Percentiles rank a stretch among this genome's conserved stretches.
These are phyloP conservation scores for Athalia cordata DNA, from an alignment of 2,888 invertebrate genomes.

Conservation along the genomic window DNA sequence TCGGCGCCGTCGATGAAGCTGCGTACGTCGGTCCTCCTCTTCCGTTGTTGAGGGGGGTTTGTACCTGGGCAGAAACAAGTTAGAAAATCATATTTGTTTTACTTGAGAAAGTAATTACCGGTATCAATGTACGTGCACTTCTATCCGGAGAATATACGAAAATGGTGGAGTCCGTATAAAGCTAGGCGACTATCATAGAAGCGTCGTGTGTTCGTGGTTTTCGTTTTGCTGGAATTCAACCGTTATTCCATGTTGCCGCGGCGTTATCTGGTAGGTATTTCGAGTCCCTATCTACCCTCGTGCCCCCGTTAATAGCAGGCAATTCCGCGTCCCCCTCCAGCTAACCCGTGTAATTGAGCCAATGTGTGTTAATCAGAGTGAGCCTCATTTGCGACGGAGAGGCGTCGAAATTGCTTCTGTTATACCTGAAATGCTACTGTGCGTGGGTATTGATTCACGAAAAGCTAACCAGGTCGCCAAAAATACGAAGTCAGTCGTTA, in stretches of 20 bases:
- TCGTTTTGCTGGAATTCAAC: slow-evolving; percentile 20
- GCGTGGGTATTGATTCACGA: slow-evolving; percentile 42
- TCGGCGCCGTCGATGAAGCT: not conserved
- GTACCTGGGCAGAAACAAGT: too few relatives aligned
- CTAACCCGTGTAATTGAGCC: slow-evolving; percentile 63
- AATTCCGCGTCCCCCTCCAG: slow-evolving; percentile 60
- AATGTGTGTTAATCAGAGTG: slow-evolving; percentile 63
- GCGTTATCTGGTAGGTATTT: slow-evolving; percentile 57
- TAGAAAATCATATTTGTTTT: too few relatives aligned
- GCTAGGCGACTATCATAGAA: not conserved
- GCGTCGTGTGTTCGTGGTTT: slow-evolving; percentile 15
- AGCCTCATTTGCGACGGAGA: slow-evolving; percentile 62
- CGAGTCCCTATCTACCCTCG: slow-evolving; percentile 57
- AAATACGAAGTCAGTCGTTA: not conserved
- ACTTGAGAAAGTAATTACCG: too few relatives aligned
- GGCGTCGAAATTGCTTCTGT: slow-evolving; percentile 62
- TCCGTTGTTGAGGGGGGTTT: too few relatives aligned
- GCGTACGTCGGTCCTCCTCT: not conserved
- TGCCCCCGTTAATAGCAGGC: slow-evolving; percentile 62
- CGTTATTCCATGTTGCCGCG: slow-evolving; percentile 53
- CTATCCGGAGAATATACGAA: too few relatives aligned
- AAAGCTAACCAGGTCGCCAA: not conserved
- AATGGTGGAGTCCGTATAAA: not conserved
- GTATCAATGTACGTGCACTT: too few relatives aligned
- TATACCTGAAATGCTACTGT: slow-evolving; percentile 55